These are phyloP conservation scores for Nestor notabilis DNA, from an alignment of 2,113 vertebrate genomes.

Conservation along the genomic window DNA sequence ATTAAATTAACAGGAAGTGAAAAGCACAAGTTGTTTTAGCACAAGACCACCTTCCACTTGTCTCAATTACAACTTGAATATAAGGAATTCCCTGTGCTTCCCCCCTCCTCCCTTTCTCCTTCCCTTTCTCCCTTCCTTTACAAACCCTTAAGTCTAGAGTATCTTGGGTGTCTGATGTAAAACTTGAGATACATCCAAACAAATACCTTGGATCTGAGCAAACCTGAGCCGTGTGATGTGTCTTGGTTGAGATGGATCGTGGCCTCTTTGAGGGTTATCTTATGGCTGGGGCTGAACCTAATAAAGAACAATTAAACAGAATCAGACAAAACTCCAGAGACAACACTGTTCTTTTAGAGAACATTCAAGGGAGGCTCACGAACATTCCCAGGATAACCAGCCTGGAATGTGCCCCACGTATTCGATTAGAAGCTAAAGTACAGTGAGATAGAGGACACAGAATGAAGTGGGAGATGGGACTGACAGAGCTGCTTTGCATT, in stretches of 20 bases:
- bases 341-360: neutral
- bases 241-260: accelerated
- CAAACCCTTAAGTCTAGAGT: neutral
- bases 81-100: neutral
- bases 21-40: neutral
- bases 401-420: neutral
- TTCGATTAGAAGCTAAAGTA: neutral
- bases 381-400: neutral
- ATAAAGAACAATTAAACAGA: neutral
- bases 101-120: neutral
- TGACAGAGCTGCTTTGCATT: neutral
- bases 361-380: neutral
- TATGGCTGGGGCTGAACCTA: neutral
- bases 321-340: neutral
- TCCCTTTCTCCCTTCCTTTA: neutral
- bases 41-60: neutral
- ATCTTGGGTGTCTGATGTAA: neutral
- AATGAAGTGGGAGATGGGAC: neutral
- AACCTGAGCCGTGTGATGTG: neutral
- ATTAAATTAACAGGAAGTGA: neutral
- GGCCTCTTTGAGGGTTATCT: neutral
- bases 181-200: neutral
- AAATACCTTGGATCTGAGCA: neutral
- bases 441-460: accelerated
- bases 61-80: neutral